Evolutionary conservation across 2,113 vertebrate species (phyloP).

Genomic region (Orycteropus afer): DNA sequence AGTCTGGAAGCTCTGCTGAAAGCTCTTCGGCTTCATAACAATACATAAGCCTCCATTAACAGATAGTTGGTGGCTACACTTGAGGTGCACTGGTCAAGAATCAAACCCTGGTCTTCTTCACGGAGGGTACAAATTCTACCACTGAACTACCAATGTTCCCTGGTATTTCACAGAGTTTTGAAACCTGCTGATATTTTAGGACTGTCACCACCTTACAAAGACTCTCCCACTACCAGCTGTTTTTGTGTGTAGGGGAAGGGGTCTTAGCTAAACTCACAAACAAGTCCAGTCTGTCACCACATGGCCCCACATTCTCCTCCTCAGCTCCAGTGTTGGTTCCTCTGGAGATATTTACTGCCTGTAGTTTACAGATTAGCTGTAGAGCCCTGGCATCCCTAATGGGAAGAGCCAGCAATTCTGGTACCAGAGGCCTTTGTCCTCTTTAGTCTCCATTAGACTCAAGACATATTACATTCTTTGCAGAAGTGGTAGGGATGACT

Average conservation of each 20-base stretch:
- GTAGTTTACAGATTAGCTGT: background rate
- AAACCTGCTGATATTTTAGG: background rate
- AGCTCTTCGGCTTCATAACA: background rate
- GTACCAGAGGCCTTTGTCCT: background rate
- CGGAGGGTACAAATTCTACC: background rate
- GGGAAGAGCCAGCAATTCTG: background rate
- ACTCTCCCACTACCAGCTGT: background rate
- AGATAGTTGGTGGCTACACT: background rate
- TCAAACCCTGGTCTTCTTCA: background rate
- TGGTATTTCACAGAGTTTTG: background rate
- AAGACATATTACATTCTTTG: background rate
- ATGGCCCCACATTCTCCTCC: background rate
- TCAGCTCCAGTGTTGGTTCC: background rate
- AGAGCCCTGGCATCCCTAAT: background rate
- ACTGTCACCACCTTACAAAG: background rate
- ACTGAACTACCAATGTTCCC: background rate
- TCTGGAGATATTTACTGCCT: background rate
- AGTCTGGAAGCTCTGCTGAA: background rate
- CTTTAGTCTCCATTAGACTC: background rate
- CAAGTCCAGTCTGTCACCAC: background rate
- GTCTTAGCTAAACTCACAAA: background rate
- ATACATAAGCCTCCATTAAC: background rate
- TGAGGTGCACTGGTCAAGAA: background rate
- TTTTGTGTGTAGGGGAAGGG: background rate
- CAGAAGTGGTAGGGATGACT: background rate